Evolutionary conservation across 1,140 invertebrate genomes (phyloP).

Genomic region (Cecropterus lyciades): DNA sequence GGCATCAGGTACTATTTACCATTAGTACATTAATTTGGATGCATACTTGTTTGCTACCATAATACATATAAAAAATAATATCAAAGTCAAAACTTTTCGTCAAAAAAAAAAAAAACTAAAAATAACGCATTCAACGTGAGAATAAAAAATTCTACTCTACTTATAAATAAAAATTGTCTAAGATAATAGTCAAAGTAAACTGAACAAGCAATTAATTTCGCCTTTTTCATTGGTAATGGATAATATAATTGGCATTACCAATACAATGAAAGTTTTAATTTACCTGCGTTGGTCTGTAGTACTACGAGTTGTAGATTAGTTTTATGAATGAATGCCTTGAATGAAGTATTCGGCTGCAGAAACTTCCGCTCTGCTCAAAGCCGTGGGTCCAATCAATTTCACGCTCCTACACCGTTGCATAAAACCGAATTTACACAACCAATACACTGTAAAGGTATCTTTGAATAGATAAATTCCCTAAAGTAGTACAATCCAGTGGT

Average conservation of each 20-base stretch:
- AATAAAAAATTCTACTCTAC: no score
- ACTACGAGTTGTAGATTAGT: slow-evolving; percentile 59
- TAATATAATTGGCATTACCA: no score
- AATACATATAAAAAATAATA: no score
- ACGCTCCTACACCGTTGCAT: slow-evolving; percentile 73
- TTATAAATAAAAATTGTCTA: no score
- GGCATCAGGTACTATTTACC: no score
- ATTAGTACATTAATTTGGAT: no score
- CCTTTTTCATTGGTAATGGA: no score
- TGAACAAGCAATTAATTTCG: neutral
- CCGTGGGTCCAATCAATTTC: slow-evolving; percentile 68
- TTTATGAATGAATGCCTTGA: slow-evolving; percentile 62
- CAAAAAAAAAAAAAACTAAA: no score
- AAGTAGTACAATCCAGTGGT: slow-evolving; percentile 50
- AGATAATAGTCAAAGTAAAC: no score
- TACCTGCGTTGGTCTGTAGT: slow-evolving; percentile 62
- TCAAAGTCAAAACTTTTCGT: no score
- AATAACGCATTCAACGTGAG: no score
- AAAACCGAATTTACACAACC: slow-evolving; percentile 66
- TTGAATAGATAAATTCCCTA: slow-evolving; percentile 48
- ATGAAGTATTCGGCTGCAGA: slow-evolving; percentile 54
- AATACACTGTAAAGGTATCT: slow-evolving; percentile 47
- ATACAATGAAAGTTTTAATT: slow-evolving; percentile 25
- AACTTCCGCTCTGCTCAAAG: slow-evolving; percentile 63
- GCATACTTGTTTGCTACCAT: no score